These are phyloP conservation scores for Andricus curvator DNA, from an alignment of 2,888 invertebrate species.

Conservation along the genomic window DNA sequence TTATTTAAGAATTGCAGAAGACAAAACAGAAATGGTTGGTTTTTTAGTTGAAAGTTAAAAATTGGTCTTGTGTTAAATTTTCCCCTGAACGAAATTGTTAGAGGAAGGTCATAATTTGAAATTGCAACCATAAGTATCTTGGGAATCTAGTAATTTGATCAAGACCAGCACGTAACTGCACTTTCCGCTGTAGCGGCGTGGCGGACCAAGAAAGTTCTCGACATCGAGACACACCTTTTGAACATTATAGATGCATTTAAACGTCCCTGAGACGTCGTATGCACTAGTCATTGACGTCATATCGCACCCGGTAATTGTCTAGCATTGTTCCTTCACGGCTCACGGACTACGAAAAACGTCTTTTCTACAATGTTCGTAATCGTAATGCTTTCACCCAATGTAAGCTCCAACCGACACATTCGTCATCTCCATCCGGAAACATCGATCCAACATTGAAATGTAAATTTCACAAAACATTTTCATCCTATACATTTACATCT, in stretches of 20 bases:
- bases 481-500: not conserved
- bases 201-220: not conserved
- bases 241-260: constrained; percentile 29
- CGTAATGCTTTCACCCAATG: constrained; percentile 27
- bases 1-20: too few relatives aligned
- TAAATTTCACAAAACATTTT: not conserved
- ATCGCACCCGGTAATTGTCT: constrained; percentile 33
- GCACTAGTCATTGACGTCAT: constrained; percentile 29
- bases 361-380: constrained; percentile 11
- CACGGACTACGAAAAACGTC: constrained; percentile 21
- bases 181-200: constrained; percentile 2
- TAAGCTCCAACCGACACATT: constrained; percentile 22
- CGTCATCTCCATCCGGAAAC: constrained; percentile 20
- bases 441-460: constrained; percentile 11
- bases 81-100: not conserved
- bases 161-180: constrained; percentile 11
- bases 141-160: constrained; percentile 16
- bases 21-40: too few relatives aligned
- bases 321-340: constrained; percentile 36
- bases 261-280: constrained; percentile 1
- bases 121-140: constrained; percentile 2
- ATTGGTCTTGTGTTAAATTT: not conserved
- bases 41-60: not conserved
- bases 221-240: constrained; percentile 10
- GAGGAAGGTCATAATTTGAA: not conserved